Evolutionary conservation across 2,113 vertebrate species (phyloP), one percentile per base, ranked within the genome.

Genomic region (Callorhinus ursinus): DNA sequence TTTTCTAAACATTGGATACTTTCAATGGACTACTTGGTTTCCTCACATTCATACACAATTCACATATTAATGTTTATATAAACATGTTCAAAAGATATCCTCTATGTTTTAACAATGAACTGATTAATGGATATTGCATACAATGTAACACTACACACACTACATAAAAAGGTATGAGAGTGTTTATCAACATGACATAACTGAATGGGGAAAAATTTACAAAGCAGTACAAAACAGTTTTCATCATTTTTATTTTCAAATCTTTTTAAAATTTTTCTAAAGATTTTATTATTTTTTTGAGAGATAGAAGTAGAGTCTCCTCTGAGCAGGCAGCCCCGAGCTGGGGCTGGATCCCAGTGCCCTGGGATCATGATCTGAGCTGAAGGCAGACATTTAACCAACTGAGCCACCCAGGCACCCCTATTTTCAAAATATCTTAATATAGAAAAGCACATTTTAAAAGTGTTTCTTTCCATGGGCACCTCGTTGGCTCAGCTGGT

Each of bases 201-300:
- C 53, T 63, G 80, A 95, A n/a, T 65, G 53, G 74, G 26, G 22
- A 65, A 95, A 97, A 71, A 92, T 72, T 88, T 67, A 84, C 9
- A 83, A 84, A 93, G 53, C 10, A 69, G 79, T 42, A 82, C 19
- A 69, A 51, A 59, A 82, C 11, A 77, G 26, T 96, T 59, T 74
- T 69, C 39, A 67, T 33, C 13, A 51, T 39, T 95, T 86, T 93
- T 80, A 59, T 51, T 74, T 82, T 69, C 33, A 18, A 10, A 59
- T 42, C 65, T 82, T 69, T 69, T 4, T 2, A 69, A 69, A n/a
- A 2, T 15, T 65, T 65, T 33, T 33, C 12, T 0, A 65, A 65
- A 67, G 15, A 69, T 69, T 69, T 69, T 69, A 69, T 33, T 33
- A 65, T 65, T 65, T 65, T 31, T 33, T 65, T 65, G 63, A 65